Conservation (phyloP, 2,888 invertebrate genomes). For the Hemicrepidius hirtus region DNA sequence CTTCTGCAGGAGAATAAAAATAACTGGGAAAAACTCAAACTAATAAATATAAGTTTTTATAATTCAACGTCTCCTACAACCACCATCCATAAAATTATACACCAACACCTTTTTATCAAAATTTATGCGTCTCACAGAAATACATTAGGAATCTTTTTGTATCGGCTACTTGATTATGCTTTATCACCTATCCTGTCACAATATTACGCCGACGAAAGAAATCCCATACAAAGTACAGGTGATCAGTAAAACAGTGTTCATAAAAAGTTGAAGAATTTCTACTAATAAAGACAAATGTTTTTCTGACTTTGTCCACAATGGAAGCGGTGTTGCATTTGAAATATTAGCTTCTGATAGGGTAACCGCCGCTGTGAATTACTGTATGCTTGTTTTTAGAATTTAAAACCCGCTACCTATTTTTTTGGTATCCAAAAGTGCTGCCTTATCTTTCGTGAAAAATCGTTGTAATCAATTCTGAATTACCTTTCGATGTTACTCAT, state of each 20-base stretch:
- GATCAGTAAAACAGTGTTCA: conserved; percentile 48
- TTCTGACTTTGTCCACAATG: conserved; percentile 49
- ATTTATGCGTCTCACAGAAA: conserved; percentile 63
- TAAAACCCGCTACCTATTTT: conserved; percentile 45
- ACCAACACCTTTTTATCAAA: conserved; percentile 60
- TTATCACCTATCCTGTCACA: conserved; percentile 66
- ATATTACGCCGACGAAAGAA: conserved; percentile 65
- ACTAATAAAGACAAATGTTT: conserved; percentile 43
- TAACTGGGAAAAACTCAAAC: conserved; percentile 1
- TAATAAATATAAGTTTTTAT: conserved; percentile 22
- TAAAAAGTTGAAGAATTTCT: conserved; percentile 36
- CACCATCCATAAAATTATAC: conserved; percentile 44
- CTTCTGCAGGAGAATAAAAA: conserved; percentile 3
- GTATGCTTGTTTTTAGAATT: conserved; percentile 41
- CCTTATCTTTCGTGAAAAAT: conserved; percentile 44
- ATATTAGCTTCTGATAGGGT: conserved; percentile 63
- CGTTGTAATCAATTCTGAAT: conserved; percentile 47
- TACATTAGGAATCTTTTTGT: conserved; percentile 63
- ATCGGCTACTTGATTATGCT: conserved; percentile 67
- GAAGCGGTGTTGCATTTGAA: conserved; percentile 57
- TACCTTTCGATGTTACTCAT: conserved; percentile 42
- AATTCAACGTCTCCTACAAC: conserved; percentile 2
- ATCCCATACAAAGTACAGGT: conserved; percentile 56
- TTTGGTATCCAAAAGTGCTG: conserved; percentile 34
- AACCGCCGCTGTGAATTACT: conserved; percentile 59